Base-by-base conservation (phyloP, 1,140 invertebrate species). In the Drosophila triauraria region DNA sequence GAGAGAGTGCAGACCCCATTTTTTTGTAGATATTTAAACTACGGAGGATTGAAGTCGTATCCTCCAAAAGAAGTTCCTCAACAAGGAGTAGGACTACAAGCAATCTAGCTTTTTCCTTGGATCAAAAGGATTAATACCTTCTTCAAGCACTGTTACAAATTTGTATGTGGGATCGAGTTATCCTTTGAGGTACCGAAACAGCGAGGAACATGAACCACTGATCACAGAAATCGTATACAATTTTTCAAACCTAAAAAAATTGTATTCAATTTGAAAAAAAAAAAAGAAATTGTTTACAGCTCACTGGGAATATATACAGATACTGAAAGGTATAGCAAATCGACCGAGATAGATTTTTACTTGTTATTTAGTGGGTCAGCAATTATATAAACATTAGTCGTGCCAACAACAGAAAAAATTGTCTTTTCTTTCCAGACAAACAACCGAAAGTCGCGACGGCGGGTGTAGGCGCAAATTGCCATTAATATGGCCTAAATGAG, bases 401-500 rank as follows among this genome's bases (percentile, higher is more conserved):
- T 58, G 63, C 50, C 50, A 56, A 56, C 32, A 38, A 23, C 35
- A 7, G 20, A 53, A 32, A 53, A 62, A 61, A 35, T 48, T 67
- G 51, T 70, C 51, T 43, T 50, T 23, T 50, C 35, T 13, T 35
- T 74, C 67, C 67, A 74, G 67, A 27, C 40, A 27, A 68, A 47
- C 30, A 32, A 32, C 30, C 30, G 30, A 32, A 60, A 27, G 46
- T 61, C 27, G 32, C 32, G 9, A 9, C 30, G 27, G 32, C 1
- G 10, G n/a, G 40, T 20, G 54, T 38, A 56, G 48, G 59, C 40
- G 53, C 56, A 38, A 59, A 67, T 46, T 35, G 44, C 46, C 57
- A 78, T 78, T 78, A 70, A 78, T 78, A 57, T 78, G 75, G 75
- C 74, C 74, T 57, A 62, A 78, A 78, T 72, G 20, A 72, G 64